Evolutionary conservation across 2,797 vertebrate genomes (phyloP).

Genomic region (Geotrypetes seraphini): DNA sequence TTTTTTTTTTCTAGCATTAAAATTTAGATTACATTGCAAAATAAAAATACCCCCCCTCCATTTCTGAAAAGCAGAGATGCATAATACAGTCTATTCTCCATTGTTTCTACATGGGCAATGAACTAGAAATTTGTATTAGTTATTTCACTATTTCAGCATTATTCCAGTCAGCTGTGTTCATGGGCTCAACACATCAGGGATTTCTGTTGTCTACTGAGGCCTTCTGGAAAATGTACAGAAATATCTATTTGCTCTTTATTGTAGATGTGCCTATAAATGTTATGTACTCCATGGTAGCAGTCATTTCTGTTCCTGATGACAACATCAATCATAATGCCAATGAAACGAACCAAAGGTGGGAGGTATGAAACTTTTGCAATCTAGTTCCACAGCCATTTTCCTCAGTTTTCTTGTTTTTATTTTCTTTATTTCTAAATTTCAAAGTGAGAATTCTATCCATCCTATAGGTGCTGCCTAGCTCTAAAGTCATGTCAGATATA

Average conservation of each 20-base stretch:
- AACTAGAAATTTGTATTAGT: constrained; percentile 36
- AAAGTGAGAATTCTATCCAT: no score
- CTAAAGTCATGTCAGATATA: no score
- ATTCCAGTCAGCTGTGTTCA: constrained; percentile 32
- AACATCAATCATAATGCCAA: constrained; percentile 35
- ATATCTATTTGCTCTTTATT: constrained; percentile 29
- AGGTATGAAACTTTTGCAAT: constrained; percentile 45
- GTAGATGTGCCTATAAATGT: constrained; percentile 49
- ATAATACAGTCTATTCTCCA: constrained; percentile 33
- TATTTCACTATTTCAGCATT: constrained; percentile 16
- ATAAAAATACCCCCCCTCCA: no score
- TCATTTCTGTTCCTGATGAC: constrained; percentile 11
- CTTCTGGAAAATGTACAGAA: constrained; percentile 39
- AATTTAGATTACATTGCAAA: constrained; percentile 26
- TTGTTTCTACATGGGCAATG: constrained; percentile 24
- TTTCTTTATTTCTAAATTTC: no score
- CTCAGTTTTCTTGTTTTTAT: no score
- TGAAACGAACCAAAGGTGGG: constrained; percentile 23
- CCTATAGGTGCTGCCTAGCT: no score
- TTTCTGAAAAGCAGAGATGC: constrained; percentile 33
- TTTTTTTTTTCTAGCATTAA: constrained; percentile 42
- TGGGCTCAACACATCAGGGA: constrained; percentile 9
- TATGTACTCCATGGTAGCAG: not conserved
- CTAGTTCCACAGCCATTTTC: no score
- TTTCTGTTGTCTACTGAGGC: constrained; percentile 12